phyloP scores from a whole-genome alignment of 2,888 invertebrate genomes.

The Hecatera dysodea region DNA sequence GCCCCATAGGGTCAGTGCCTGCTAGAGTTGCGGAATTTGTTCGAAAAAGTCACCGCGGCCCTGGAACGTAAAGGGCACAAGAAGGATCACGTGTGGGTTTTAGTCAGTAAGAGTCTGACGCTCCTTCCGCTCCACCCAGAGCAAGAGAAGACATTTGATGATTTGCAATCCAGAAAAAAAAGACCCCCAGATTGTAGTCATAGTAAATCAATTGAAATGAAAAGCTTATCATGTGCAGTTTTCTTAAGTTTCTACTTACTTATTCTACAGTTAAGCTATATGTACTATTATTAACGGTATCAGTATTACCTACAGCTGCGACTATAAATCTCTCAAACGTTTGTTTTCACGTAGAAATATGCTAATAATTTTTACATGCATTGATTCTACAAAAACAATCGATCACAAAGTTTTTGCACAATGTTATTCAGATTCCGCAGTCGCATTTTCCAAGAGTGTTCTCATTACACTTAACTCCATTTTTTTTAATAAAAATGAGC shows the following conservation, averaged over 20 bases:
- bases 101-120: no score
- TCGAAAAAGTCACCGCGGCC: no score
- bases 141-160: no score
- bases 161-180: no score
- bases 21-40: no score
- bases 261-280: neutral
- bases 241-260: neutral
- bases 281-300: neutral
- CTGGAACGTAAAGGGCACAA: no score
- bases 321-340: constrained; percentile 27
- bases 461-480: neutral
- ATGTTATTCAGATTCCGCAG: neutral
- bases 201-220: neutral
- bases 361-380: constrained; percentile 36
- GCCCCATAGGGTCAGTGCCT: no score
- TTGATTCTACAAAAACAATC: constrained; percentile 16
- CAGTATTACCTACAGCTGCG: neutral
- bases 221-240: neutral
- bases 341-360: constrained; percentile 26
- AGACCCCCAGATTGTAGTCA: no score
- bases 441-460: neutral
- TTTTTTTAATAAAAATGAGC: constrained; percentile 17
- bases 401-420: neutral
- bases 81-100: no score
- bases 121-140: no score